phyloP scores from a whole-genome alignment of 2,797 vertebrate genomes.

The Sebastes taczanowskii region DNA sequence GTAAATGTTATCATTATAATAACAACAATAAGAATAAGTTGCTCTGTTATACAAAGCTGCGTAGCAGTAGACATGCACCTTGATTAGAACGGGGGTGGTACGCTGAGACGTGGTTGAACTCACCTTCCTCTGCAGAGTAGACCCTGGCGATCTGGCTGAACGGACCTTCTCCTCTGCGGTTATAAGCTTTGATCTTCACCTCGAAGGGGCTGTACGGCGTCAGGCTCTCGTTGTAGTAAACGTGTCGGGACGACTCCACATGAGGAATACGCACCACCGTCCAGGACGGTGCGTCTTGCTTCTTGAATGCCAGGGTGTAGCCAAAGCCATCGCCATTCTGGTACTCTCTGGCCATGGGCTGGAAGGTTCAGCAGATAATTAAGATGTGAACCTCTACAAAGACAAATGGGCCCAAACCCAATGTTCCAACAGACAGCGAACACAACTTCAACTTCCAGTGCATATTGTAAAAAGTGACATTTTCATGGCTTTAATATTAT shows the following conservation, averaged over 20 bases:
- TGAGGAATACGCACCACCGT: conserved; percentile 80
- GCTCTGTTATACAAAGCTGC: neutral
- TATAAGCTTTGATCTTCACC: conserved; percentile 94
- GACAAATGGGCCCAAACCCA: neutral
- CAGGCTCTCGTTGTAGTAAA: conserved; percentile 91
- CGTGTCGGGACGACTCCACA: conserved; percentile 89
- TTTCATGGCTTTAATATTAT: too few relatives aligned
- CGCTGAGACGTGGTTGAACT: conserved; percentile 8
- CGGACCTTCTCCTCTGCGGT: conserved; percentile 91
- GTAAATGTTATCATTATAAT: neutral
- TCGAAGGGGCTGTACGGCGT: conserved; percentile 91
- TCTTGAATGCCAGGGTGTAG: conserved; percentile 91
- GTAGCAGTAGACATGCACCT: neutral
- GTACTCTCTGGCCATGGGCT: conserved; percentile 93
- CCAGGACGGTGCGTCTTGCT: conserved; percentile 83
- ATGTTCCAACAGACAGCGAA: neutral
- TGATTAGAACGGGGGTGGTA: too few relatives aligned
- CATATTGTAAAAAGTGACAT: too few relatives aligned
- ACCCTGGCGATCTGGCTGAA: conserved; percentile 91
- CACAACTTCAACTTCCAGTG: neutral
- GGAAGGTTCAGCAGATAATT: neutral
- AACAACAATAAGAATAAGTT: neutral
- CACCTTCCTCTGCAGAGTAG: conserved; percentile 96
- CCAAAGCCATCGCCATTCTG: conserved; percentile 96
- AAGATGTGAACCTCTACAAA: neutral